These are phyloP conservation scores for Cryptocheilus praepositus DNA, from an alignment of 2,888 invertebrate genomes.

Conservation along the genomic window DNA sequence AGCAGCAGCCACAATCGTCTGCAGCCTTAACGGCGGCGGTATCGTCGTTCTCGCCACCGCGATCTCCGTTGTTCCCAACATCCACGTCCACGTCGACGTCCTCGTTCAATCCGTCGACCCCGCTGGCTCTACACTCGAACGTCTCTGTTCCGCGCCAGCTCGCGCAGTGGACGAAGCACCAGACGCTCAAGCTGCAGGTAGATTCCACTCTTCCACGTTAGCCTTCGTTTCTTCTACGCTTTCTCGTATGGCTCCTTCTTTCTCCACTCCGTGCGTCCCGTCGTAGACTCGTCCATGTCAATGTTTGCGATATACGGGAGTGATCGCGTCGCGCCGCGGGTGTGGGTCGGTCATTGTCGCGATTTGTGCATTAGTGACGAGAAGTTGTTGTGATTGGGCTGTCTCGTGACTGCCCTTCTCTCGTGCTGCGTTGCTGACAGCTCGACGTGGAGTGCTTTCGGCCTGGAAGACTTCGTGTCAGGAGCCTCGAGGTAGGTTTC, in stretches of 20 bases:
- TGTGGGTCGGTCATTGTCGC: too few relatives aligned
- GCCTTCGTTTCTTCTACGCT: background rate
- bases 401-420: too few relatives aligned
- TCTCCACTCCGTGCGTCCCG: background rate
- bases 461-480: slow-evolving; percentile 50
- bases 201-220: slow-evolving; percentile 6
- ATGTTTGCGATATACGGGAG: background rate
- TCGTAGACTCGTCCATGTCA: background rate
- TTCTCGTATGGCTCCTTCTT: background rate
- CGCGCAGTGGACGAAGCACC: slow-evolving; percentile 72
- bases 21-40: slow-evolving; percentile 46
- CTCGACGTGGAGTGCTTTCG: slow-evolving; percentile 52
- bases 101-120: slow-evolving; percentile 47
- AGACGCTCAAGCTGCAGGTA: slow-evolving; percentile 72
- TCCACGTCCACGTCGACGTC: slow-evolving; percentile 42
- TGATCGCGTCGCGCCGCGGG: background rate
- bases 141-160: slow-evolving; percentile 66
- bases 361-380: background rate
- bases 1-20: slow-evolving; percentile 44
- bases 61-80: slow-evolving; percentile 35
- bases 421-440: background rate
- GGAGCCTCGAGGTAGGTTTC: slow-evolving; percentile 46
- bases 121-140: slow-evolving; percentile 47
- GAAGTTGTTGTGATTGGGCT: background rate
- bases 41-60: slow-evolving; percentile 48